These are phyloP conservation scores for Drosophila crucigera DNA, from an alignment of 2,888 invertebrate genomes.

Conservation along the genomic window DNA sequence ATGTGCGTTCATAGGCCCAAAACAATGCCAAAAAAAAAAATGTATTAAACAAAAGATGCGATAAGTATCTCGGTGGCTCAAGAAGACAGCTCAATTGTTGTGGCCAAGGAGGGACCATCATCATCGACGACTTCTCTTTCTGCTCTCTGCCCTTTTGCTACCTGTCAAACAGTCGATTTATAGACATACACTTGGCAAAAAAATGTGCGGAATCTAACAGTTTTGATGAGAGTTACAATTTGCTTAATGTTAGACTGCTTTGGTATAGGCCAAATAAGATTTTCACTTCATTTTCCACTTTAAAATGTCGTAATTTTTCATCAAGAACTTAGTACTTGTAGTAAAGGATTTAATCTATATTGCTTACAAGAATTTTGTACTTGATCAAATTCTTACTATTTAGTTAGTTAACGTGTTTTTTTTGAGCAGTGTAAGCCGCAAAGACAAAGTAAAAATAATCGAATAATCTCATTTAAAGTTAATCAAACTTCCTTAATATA, in stretches of 20 bases:
- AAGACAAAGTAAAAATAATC: background rate
- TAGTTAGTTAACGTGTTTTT: background rate
- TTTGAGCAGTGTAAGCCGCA: background rate
- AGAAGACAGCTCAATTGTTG: conserved; percentile 58
- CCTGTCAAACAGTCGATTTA: conserved; percentile 47
- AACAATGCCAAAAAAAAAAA: conserved; percentile 43
- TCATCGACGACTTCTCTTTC: conserved; percentile 11
- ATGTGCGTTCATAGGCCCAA: background rate
- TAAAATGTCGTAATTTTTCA: background rate
- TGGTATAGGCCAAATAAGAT: background rate
- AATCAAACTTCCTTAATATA: background rate
- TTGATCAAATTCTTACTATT: background rate
- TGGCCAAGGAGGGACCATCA: conserved; percentile 35
- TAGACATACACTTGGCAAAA: conserved; percentile 19
- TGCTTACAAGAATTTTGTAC: background rate
- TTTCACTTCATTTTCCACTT: background rate
- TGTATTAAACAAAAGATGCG: conserved; percentile 39
- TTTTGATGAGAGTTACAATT: background rate
- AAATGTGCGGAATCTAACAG: background rate
- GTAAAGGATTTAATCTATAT: too few species aligned
- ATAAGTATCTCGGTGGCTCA: conserved; percentile 48
- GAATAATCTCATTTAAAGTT: background rate
- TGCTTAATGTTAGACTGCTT: background rate
- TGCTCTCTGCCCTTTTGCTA: conserved; percentile 18
- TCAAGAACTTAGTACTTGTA: background rate